Evolutionary conservation across 2,888 invertebrate genomes (phyloP), one percentile per base, ranked within the genome.

Genomic region (Pammene fasciana): DNA sequence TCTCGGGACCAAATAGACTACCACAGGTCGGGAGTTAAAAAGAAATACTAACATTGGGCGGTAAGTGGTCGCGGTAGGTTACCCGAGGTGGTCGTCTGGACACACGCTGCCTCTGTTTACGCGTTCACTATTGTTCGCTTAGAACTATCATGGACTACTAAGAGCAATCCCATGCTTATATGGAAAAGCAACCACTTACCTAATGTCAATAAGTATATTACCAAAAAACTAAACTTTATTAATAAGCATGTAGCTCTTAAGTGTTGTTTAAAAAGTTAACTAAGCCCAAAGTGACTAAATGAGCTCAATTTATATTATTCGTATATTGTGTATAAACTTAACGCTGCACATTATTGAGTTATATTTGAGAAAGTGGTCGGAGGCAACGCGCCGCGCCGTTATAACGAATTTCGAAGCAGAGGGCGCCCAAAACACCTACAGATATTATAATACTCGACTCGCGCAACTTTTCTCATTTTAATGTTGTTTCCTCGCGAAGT

Each of bases 401-500:
- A 41, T 55, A 54, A 67, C 61, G 46, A 67, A 61, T 55, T 59
- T 52, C 26, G 38, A 50, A 70, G 68, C 52, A 38, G 54, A 62
- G 55, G 43, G 46, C 60, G 62, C 26, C 45, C 59, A 26, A 52
- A 62, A 57, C 68, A 59, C 57, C 71, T 57, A 64, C 74, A 72
- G 67, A 83, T 84, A 85, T 83, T 83, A 85, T 86, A 87, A 85
- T 83, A 84, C 84, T 81, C 80, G 77, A 84, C 84, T 81, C 80
- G 77, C 75, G 76, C 76, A 92, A 92, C 90, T 92, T 92, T 91
- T 87, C 89, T 89, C 91, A 90, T 92, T 90, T 89, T 88, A 90
- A 90, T 90, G 87, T 87, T 86, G 87, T 87, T 88, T 80, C 83
- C 82, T 84, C 87, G 86, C 84, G 87, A 92, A 92, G 90, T 92